Evolutionary conservation across 2,888 invertebrate genomes (phyloP), one percentile per base, ranked within the genome.

Genomic region (Eulithis testata): DNA sequence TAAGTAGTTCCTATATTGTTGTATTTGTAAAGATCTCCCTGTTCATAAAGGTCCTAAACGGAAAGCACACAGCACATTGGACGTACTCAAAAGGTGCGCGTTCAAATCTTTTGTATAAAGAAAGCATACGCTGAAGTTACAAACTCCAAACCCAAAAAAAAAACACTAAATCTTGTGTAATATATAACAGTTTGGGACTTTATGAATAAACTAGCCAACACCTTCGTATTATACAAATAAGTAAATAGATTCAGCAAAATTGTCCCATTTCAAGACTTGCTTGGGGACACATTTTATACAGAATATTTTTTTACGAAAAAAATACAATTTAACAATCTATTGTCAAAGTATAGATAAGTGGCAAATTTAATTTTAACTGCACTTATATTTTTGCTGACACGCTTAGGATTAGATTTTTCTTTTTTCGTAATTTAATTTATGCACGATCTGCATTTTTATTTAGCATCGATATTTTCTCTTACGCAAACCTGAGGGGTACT

Each of bases 361-460:
- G 90, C 91, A 90, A 91, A 89, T 89, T 83, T 91, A 88, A 90
- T 91, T 66, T 91, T 91, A 71, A 69, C 86, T 89, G 90, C 92
- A 91, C 90, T 89, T 73, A 89, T 91, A 91, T 89, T 92, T 90
- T 91, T 91, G 92, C 92, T 92, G 92, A 91, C 92, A 91, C 90
- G 88, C 88, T 85, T 93, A 91, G 92, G 81, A 79, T 88, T 84
- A 90, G 87, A 83, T 84, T 83, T 85, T 75, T 74, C 79, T 82
- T 80, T 70, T 90, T 89, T 88, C 82, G 82, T 91, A 91, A 87
- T 89, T 84, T 90, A 90, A 91, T 88, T 85, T 89, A 88, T 89
- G 90, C 91, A 91, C 91, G 91, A 91, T 92, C 92, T 91, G 92
- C 92, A 89, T 88, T 91, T 45, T 89, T 90, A 85, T 86, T 88